These are phyloP conservation scores for Drosophila subpulchrella DNA, from an alignment of 1,140 invertebrate genomes.

Conservation along the genomic window DNA sequence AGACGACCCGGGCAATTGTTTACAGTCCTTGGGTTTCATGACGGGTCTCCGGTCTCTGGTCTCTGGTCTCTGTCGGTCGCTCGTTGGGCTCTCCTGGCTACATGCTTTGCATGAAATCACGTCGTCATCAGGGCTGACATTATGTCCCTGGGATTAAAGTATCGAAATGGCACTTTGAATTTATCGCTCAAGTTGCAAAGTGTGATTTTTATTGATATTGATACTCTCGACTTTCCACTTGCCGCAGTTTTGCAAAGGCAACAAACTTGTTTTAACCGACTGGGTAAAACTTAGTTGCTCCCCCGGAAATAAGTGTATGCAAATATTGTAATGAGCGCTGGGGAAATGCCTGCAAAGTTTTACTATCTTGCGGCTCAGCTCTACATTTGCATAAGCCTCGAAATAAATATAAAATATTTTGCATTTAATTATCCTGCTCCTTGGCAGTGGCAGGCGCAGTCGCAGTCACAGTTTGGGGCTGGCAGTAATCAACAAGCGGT, in stretches of 20 bases:
- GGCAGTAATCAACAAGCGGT: slow-evolving; percentile 48
- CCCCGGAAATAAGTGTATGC: slow-evolving; percentile 62
- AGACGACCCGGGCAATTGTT: slow-evolving; percentile 77
- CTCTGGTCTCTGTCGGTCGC: not conserved
- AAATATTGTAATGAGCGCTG: slow-evolving; percentile 55
- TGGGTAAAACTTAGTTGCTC: slow-evolving; percentile 44
- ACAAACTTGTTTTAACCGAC: slow-evolving; percentile 67
- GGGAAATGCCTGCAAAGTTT: slow-evolving; percentile 64
- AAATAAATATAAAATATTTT: slow-evolving; percentile 82
- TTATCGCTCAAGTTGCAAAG: slow-evolving; percentile 77
- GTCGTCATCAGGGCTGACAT: slow-evolving; percentile 81
- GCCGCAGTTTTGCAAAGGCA: slow-evolving; percentile 2
- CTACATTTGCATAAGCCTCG: slow-evolving; percentile 78
- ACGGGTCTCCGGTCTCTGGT: slow-evolving; percentile 22
- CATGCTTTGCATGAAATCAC: slow-evolving; percentile 82
- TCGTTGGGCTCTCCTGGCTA: slow-evolving; percentile 44
- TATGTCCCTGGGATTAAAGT: slow-evolving; percentile 81
- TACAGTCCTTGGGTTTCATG: slow-evolving; percentile 78
- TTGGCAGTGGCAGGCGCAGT: slow-evolving; percentile 6
- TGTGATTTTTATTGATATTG: slow-evolving; percentile 82
- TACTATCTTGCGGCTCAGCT: slow-evolving; percentile 69
- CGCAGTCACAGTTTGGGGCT: not conserved
- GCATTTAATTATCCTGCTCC: slow-evolving; percentile 73
- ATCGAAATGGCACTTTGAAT: slow-evolving; percentile 79
- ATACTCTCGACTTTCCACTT: slow-evolving; percentile 56